Evolutionary conservation across 2,797 vertebrate species (phyloP).

Genomic region (Bradypodion ventrale): DNA sequence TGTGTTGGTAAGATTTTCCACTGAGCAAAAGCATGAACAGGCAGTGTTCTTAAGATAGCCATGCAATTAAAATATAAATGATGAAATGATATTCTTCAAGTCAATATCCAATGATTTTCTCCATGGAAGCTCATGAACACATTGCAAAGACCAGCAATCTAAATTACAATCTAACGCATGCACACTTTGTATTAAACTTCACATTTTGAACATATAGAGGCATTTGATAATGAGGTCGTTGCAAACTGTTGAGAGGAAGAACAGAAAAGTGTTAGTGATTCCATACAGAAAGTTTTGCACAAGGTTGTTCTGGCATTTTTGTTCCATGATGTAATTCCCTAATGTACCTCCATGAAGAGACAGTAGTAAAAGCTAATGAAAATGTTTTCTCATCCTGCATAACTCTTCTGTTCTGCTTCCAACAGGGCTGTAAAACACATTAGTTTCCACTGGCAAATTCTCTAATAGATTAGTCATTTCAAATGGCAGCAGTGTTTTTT

Average conservation of each 20-base stretch:
- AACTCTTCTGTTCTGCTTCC: slow-evolving; percentile 51
- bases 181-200: not conserved
- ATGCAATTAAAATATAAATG: slow-evolving; percentile 24
- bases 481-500: not conserved
- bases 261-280: slow-evolving; percentile 41
- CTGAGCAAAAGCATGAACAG: too few relatives aligned
- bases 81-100: not conserved
- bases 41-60: too few relatives aligned
- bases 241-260: slow-evolving; percentile 59
- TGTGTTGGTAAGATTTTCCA: too few relatives aligned
- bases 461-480: slow-evolving; percentile 25
- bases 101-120: not conserved
- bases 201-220: not conserved
- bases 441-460: slow-evolving; percentile 37
- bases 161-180: too few relatives aligned
- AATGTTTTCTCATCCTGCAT: slow-evolving; percentile 57
- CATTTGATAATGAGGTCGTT: slow-evolving; percentile 48
- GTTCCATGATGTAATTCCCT: slow-evolving; percentile 70
- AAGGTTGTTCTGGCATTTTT: slow-evolving; percentile 54
- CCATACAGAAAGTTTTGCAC: not conserved
- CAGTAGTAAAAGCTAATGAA: slow-evolving; percentile 70
- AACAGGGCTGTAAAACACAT: slow-evolving; percentile 36
- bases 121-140: not conserved
- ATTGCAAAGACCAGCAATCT: too few relatives aligned
- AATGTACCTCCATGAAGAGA: slow-evolving; percentile 59